Percentiles rank a stretch among this genome's conserved stretches.
These are phyloP conservation scores for Catharus fuscescens DNA, from an alignment of 2,113 vertebrate genomes.

Conservation along the genomic window DNA sequence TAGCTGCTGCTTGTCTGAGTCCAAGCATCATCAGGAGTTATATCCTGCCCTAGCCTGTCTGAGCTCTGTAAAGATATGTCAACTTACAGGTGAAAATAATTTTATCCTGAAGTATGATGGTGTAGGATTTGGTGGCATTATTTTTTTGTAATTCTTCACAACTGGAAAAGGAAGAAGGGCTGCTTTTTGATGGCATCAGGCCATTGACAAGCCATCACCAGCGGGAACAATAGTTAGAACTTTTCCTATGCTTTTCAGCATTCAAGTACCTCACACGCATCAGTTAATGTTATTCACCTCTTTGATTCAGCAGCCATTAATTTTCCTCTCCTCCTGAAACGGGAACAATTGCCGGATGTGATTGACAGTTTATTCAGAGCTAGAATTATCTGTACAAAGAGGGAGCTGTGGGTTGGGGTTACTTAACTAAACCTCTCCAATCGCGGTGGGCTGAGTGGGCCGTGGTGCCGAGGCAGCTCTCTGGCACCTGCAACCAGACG, in stretches of 20 bases:
- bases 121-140: background rate
- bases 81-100: background rate
- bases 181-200: background rate
- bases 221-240: background rate
- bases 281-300: conserved; percentile 32
- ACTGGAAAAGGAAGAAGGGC: background rate
- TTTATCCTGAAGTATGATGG: background rate
- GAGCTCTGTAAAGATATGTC: background rate
- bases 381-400: conserved; percentile 74
- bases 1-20: background rate
- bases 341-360: conserved; percentile 58
- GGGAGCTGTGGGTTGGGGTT: conserved; percentile 61
- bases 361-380: conserved; percentile 67
- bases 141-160: background rate
- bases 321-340: conserved; percentile 1
- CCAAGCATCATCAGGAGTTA: background rate
- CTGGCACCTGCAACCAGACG: background rate
- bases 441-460: conserved; percentile 45
- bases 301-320: conserved; percentile 5
- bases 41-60: background rate
- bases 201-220: background rate
- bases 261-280: background rate
- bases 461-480: background rate
- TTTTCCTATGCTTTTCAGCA: background rate
- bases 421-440: conserved; percentile 54